phyloP scores from a whole-genome alignment of 1,140 invertebrate genomes.

The Diachasmimorpha longicaudata region DNA sequence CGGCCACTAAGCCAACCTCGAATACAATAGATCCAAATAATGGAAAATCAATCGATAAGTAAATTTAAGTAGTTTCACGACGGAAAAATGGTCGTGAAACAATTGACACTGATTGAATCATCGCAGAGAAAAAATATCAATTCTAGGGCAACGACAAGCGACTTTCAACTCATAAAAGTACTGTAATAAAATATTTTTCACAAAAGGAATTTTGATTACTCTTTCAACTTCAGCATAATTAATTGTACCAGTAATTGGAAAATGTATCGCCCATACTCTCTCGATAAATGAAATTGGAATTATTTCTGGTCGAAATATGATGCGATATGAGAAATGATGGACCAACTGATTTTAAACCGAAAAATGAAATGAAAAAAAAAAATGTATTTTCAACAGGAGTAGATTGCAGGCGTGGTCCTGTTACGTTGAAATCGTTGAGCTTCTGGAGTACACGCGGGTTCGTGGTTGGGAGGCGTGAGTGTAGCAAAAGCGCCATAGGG shows the following conservation, averaged over 20 bases:
- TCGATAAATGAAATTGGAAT: background rate
- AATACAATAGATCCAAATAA: too few relatives aligned
- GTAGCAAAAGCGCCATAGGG: slow-evolving; percentile 6
- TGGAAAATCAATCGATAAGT: too few relatives aligned
- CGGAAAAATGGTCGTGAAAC: too few relatives aligned
- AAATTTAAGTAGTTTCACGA: too few relatives aligned
- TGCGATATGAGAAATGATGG: background rate
- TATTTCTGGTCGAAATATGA: background rate
- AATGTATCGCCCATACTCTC: background rate
- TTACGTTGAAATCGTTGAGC: background rate
- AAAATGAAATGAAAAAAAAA: background rate
- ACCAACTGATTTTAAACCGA: background rate
- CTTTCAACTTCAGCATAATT: background rate
- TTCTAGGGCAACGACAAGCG: too few relatives aligned
- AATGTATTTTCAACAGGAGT: background rate
- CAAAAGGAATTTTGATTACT: background rate
- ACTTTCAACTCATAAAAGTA: too few relatives aligned
- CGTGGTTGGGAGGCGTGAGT: slow-evolving; percentile 11
- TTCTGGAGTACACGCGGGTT: background rate
- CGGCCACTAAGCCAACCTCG: too few relatives aligned
- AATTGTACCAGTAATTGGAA: background rate
- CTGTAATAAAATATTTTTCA: too few relatives aligned
- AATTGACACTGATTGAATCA: too few relatives aligned
- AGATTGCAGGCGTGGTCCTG: slow-evolving; percentile 5
- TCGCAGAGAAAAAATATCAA: too few relatives aligned